phyloP scores from a whole-genome alignment of 1,140 invertebrate genomes.

The Dreissena rostriformis region DNA sequence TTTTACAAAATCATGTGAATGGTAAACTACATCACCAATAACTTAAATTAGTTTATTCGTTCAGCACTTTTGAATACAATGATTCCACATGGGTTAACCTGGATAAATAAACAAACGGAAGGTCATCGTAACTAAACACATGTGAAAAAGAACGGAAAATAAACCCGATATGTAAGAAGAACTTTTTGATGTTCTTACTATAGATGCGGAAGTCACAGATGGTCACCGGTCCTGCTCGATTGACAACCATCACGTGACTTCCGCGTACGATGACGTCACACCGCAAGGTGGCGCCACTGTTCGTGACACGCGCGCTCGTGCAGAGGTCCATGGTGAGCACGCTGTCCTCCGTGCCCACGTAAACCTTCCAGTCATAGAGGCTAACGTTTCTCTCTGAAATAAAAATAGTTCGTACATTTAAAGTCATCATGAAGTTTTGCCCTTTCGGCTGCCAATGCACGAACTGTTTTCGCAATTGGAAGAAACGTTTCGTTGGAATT shows the following conservation, averaged over 20 bases:
- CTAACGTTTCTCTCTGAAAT: constrained; percentile 11
- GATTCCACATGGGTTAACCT: too few species aligned
- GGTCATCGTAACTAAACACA: too few species aligned
- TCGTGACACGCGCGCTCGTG: constrained; percentile 11
- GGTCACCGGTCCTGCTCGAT: constrained; percentile 17
- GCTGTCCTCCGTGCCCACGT: constrained; percentile 30
- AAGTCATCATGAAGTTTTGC: background rate
- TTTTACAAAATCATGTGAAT: too few species aligned
- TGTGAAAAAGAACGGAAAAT: too few species aligned
- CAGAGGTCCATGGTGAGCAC: constrained; percentile 30
- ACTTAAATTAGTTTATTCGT: too few species aligned
- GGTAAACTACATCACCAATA: too few species aligned
- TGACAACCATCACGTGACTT: constrained; percentile 39
- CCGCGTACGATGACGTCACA: constrained; percentile 15
- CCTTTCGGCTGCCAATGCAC: background rate
- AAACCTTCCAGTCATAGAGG: constrained; percentile 28
- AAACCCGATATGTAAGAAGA: background rate
- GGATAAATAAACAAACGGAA: too few species aligned
- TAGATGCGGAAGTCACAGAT: constrained; percentile 19
- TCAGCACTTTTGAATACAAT: too few species aligned
- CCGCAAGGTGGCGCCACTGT: constrained; percentile 1
- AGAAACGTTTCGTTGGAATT: background rate
- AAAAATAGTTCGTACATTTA: background rate
- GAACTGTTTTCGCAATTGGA: background rate
- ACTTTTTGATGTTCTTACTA: too few species aligned